These are phyloP conservation scores for Garrulus glandarius DNA, from an alignment of 2,797 vertebrate species.

Conservation along the genomic window DNA sequence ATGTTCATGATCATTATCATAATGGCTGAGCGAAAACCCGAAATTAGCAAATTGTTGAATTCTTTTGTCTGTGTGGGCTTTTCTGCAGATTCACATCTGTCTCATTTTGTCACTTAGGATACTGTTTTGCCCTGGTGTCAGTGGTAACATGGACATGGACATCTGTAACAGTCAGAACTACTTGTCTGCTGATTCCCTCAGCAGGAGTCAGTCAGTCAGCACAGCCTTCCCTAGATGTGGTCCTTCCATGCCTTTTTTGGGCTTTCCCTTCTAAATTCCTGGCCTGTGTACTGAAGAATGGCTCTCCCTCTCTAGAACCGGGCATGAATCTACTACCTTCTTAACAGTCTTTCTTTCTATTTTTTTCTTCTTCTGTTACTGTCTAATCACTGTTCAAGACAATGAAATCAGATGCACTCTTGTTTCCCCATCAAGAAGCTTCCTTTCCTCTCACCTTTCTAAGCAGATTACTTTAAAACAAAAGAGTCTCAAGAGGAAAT, in stretches of 20 bases:
- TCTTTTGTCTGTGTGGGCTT: not conserved
- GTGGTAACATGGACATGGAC: not conserved
- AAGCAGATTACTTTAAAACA: not conserved
- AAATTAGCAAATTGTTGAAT: not conserved
- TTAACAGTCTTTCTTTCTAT: not conserved
- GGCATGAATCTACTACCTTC: not conserved
- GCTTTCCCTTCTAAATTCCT: not conserved
- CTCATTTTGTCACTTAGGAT: conserved; percentile 26
- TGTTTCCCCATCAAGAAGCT: not conserved
- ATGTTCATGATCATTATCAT: not conserved
- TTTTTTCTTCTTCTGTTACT: not conserved
- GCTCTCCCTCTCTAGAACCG: not conserved
- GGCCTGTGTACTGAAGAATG: not conserved
- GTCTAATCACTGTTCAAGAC: not conserved
- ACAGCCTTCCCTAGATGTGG: not conserved
- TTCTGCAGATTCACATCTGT: conserved; percentile 28
- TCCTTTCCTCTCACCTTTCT: not conserved
- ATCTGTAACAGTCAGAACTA: not conserved
- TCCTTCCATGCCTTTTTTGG: not conserved
- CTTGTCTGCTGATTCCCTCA: not conserved
- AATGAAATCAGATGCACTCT: not conserved
- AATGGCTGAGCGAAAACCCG: not conserved
- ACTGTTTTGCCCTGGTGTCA: not conserved
- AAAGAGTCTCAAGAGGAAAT: not conserved
- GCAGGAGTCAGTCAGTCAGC: not conserved